phyloP scores from a whole-genome alignment of 2,888 invertebrate species.

The Boloria euphrosyne region DNA sequence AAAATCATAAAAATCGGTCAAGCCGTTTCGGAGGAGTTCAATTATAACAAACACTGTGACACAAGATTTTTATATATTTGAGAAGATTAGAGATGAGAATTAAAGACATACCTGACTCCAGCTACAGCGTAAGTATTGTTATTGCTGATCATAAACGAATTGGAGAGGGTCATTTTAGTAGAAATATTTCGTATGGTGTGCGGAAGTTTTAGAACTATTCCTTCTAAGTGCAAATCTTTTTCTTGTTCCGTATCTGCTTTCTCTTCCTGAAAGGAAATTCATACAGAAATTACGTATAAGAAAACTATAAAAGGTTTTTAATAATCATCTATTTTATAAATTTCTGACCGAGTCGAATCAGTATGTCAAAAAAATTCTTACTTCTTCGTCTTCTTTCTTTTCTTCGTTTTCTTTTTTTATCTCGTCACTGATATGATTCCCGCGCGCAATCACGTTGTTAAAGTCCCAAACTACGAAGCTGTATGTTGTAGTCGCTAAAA shows the following conservation, averaged over 20 bases:
- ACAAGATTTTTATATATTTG: too few relatives aligned
- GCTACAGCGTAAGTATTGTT: constrained; percentile 96
- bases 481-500: constrained; percentile 87
- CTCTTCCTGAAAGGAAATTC: constrained; percentile 54
- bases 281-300: neutral
- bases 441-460: constrained; percentile 73
- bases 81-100: neutral
- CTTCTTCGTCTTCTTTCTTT: constrained; percentile 41
- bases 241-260: constrained; percentile 61
- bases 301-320: neutral
- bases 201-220: constrained; percentile 87
- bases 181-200: constrained; percentile 96
- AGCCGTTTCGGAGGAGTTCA: too few relatives aligned
- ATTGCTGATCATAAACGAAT: constrained; percentile 95
- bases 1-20: too few relatives aligned
- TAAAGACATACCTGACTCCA: constrained; percentile 87
- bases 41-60: too few relatives aligned
- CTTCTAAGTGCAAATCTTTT: constrained; percentile 71
- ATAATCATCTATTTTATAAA: too few relatives aligned
- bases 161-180: constrained; percentile 94
- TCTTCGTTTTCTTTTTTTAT: constrained; percentile 56
- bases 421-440: constrained; percentile 55
- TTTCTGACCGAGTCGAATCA: too few relatives aligned
- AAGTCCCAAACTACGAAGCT: constrained; percentile 93
- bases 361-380: too few relatives aligned